Evolutionary conservation across 2,113 vertebrate species (phyloP).

Genomic region (Chionodraco myersi): DNA sequence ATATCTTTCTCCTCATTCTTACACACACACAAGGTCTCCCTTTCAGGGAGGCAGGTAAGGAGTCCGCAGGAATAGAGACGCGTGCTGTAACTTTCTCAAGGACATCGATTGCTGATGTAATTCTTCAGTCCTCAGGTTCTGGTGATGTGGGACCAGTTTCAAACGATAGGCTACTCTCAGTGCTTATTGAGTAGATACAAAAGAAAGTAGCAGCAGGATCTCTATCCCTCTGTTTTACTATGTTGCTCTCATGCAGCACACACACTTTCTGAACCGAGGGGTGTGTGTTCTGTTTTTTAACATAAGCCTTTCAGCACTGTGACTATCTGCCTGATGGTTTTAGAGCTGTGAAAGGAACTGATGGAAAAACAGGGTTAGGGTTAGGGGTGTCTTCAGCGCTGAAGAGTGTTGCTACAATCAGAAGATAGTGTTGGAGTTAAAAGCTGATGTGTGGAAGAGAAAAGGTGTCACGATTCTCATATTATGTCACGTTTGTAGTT

Average conservation of each 20-base stretch:
- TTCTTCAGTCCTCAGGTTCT: neutral
- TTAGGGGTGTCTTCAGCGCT: neutral
- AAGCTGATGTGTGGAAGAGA: neutral
- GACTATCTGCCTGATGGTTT: neutral
- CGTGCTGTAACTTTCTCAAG: neutral
- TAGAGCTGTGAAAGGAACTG: neutral
- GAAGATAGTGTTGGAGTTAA: slow-evolving; percentile 1
- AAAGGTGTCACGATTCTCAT: neutral
- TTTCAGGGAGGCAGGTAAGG: neutral
- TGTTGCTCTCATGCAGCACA: neutral
- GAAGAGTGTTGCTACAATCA: slow-evolving; percentile 5
- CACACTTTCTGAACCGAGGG: neutral
- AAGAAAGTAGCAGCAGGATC: neutral
- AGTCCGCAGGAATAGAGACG: neutral
- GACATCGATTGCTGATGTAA: neutral
- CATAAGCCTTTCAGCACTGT: too few species aligned
- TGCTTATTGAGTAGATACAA: neutral
- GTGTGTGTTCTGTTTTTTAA: neutral
- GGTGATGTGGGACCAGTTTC: neutral
- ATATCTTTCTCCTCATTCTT: neutral
- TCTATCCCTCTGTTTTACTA: neutral
- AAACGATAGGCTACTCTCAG: neutral
- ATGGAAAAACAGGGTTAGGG: neutral
- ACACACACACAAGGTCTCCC: neutral
- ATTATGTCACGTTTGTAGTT: too few species aligned